A percentile compares a stretch with the other conserved stretches of the same genome.
These are phyloP conservation scores for Pterocles burchelli DNA, from an alignment of 2,113 vertebrate genomes.

Conservation along the genomic window DNA sequence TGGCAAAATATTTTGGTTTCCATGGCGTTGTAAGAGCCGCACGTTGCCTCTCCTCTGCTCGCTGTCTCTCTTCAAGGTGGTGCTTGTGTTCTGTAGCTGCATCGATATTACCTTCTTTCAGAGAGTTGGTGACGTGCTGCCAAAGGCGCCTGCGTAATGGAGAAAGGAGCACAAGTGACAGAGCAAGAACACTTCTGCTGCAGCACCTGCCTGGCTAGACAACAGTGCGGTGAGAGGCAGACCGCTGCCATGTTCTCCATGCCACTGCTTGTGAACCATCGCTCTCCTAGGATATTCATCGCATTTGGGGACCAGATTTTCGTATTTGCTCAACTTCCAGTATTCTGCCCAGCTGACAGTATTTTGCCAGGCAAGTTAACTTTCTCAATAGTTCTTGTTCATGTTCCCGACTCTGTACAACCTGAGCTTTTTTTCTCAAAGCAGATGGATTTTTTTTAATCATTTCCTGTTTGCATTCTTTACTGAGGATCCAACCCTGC, in stretches of 20 bases:
- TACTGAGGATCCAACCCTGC: neutral
- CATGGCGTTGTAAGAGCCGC: constrained; percentile 75
- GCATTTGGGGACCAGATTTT: neutral
- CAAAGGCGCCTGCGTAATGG: constrained; percentile 81
- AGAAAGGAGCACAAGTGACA: neutral
- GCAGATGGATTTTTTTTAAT: neutral
- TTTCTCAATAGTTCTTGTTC: neutral
- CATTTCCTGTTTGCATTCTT: neutral
- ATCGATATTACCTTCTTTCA: constrained; percentile 87
- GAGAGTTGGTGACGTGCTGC: constrained; percentile 86
- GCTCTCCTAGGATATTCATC: fast-evolving
- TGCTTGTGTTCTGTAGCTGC: constrained; percentile 90
- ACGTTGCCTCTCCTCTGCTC: constrained; percentile 85
- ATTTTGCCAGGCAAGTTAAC: neutral
- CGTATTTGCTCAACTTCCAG: neutral
- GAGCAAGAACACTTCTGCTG: neutral
- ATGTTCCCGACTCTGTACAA: neutral
- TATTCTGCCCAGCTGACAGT: neutral
- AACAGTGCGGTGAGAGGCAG: fast-evolving
- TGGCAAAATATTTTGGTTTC: constrained; percentile 89
- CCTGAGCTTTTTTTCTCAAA: neutral
- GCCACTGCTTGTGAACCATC: fast-evolving
- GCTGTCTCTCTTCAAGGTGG: constrained; percentile 88
- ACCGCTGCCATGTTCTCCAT: fast-evolving
- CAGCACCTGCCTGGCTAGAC: neutral